Base-by-base conservation (phyloP, 2,888 invertebrate species). In the Crioceris asparagi region DNA sequence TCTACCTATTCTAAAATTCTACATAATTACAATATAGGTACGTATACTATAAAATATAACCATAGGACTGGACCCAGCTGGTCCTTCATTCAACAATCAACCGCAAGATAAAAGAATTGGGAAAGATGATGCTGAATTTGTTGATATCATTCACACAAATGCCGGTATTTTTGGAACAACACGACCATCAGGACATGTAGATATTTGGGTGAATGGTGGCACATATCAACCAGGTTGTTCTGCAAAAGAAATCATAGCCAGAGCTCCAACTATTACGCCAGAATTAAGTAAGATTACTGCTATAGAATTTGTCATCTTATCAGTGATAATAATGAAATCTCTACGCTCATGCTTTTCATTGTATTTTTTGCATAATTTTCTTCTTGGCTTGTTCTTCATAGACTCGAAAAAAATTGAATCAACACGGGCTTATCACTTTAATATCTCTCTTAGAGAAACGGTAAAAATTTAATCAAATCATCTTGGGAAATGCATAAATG, bases 31-130 rank as follows among this genome's bases (percentile, higher is more conserved):
- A n/a, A n/a, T n/a, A n/a, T n/a, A n/a, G n/a, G n/a, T n/a, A n/a
- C n/a, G n/a, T n/a, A n/a, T n/a, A n/a, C n/a, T n/a, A n/a, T n/a
- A n/a, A n/a, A n/a, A n/a, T n/a, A n/a, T n/a, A n/a, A n/a, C n/a
- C n/a, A n/a, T n/a, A 47, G 48, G 44, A 19, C 33, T 47, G 25
- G 49, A 49, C 29, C 47, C 47, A 11, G 49, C 49, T 1, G 46
- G 49, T 5, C 47, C 44, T 16, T 25, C 34, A 16, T 45, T 49
- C 14, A 21, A 19, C 23, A 3, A 21, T 1, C n/a, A 29, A 5
- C 31, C 41, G 3, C 17, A 26, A 32, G 32, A 25, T n/a, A n/a
- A 38, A 2, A 39, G 44, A 35, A 38, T 49, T 16, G 38, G 39
- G 17, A 25, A 25, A n/a, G 30, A n/a, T 3, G 46, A 48, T 39